Percentiles rank a stretch among this genome's conserved stretches.
These are phyloP conservation scores for Pteromalus puparum DNA, from an alignment of 1,140 invertebrate species.

Conservation along the genomic window DNA sequence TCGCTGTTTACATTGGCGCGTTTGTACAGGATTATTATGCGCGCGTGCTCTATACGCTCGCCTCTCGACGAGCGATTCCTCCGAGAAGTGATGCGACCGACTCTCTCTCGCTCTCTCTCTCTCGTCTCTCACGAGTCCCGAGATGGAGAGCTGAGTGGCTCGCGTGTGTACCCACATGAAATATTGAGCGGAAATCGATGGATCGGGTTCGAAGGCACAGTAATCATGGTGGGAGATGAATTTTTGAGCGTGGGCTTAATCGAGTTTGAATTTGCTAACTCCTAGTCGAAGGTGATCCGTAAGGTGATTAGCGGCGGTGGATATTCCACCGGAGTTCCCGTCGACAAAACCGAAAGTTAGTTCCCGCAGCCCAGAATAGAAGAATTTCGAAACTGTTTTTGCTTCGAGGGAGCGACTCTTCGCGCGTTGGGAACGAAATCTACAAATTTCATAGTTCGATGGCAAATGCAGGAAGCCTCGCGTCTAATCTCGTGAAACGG, in stretches of 20 bases:
- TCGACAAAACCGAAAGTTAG: neutral
- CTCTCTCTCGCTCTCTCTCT: too few species aligned
- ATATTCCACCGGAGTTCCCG: neutral
- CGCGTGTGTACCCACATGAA: neutral
- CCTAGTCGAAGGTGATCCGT: neutral
- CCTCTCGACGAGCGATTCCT: neutral
- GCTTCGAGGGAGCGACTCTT: neutral
- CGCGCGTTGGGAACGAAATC: neutral
- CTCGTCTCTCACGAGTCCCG: too few species aligned
- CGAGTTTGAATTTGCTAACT: neutral
- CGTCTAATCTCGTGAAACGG: conserved; percentile 11
- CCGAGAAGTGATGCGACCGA: too few species aligned
- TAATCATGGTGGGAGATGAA: neutral
- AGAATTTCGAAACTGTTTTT: neutral
- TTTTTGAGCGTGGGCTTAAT: neutral
- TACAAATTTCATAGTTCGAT: neutral
- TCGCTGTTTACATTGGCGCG: conserved; percentile 39
- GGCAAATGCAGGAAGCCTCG: neutral
- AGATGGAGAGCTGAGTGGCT: too few species aligned
- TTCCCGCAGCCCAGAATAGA: neutral
- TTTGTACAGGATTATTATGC: conserved; percentile 39
- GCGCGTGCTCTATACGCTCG: neutral
- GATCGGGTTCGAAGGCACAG: neutral
- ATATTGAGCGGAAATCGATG: conserved; percentile 13
- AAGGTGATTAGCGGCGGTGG: neutral